Percentiles rank a stretch among this genome's conserved stretches.
Conservation (phyloP, 2,888 invertebrate genomes). For the Microplitis deprimator region DNA sequence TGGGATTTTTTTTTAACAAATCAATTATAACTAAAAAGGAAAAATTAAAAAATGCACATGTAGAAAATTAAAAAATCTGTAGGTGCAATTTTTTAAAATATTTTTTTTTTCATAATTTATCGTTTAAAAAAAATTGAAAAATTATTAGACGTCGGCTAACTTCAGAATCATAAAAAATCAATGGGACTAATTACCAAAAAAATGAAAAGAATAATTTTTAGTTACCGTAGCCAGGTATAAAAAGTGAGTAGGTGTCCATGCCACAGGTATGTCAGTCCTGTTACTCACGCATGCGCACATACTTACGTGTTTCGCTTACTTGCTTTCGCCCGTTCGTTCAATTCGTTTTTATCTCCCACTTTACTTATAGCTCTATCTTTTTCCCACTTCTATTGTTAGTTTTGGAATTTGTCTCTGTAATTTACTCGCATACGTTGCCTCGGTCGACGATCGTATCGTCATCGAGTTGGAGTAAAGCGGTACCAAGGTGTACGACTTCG, state of each 20-base stretch:
- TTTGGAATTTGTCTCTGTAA: constrained; percentile 28
- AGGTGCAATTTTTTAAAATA: too few species aligned
- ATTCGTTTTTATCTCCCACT: constrained; percentile 22
- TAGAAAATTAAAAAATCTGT: too few species aligned
- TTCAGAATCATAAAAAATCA: neutral
- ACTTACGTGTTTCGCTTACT: neutral
- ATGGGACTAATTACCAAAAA: too few species aligned
- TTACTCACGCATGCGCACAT: constrained; percentile 33
- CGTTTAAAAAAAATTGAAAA: too few species aligned
- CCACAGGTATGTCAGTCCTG: constrained; percentile 22
- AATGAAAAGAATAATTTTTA: neutral
- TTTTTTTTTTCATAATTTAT: too few species aligned
- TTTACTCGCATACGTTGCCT: neutral
- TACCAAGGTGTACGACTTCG: constrained; percentile 11
- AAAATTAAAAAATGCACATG: too few species aligned
- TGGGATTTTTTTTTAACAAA: too few species aligned
- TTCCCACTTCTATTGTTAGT: constrained; percentile 31
- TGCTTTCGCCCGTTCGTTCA: constrained; percentile 31
- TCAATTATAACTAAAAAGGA: too few species aligned
- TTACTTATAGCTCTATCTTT: constrained; percentile 6
- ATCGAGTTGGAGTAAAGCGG: constrained; percentile 32
- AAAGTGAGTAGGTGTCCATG: constrained; percentile 6
- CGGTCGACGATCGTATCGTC: constrained; percentile 31
- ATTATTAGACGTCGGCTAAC: neutral
- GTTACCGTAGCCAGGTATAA: neutral